Percentiles rank a stretch among this genome's conserved stretches.
These are phyloP conservation scores for Microcebus griseorufus DNA, from an alignment of 2,113 vertebrate genomes.

Conservation along the genomic window DNA sequence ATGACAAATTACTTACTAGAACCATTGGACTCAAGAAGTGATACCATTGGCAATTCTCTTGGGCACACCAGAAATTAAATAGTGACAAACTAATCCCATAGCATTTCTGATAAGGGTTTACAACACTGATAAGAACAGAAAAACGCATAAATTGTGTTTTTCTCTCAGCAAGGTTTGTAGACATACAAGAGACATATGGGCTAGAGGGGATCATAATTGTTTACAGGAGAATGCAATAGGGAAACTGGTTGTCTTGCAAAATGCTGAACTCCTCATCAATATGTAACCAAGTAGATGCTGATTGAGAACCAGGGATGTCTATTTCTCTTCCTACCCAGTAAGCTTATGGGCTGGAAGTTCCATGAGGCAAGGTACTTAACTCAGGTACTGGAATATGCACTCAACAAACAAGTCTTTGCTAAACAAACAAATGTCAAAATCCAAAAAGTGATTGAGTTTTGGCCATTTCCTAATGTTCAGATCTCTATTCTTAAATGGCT, in stretches of 20 bases:
- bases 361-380: background rate
- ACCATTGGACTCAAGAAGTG: background rate
- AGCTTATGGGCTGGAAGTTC: background rate
- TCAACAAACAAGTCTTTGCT: constrained; percentile 3
- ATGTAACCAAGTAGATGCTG: background rate
- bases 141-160: background rate
- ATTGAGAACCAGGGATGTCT: background rate
- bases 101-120: background rate
- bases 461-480: background rate
- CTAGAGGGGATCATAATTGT: background rate
- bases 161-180: background rate
- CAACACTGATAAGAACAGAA: background rate
- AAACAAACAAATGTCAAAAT: constrained; percentile 41
- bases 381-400: background rate
- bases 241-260: background rate
- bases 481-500: background rate
- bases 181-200: background rate
- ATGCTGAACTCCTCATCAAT: background rate
- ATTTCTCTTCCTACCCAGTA: background rate
- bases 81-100: background rate
- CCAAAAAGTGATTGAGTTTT: background rate
- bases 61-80: background rate
- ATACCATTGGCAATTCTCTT: background rate
- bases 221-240: background rate
- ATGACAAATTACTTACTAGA: background rate